phyloP scores from a whole-genome alignment of 2,113 vertebrate species.

The Sapajus apella region DNA sequence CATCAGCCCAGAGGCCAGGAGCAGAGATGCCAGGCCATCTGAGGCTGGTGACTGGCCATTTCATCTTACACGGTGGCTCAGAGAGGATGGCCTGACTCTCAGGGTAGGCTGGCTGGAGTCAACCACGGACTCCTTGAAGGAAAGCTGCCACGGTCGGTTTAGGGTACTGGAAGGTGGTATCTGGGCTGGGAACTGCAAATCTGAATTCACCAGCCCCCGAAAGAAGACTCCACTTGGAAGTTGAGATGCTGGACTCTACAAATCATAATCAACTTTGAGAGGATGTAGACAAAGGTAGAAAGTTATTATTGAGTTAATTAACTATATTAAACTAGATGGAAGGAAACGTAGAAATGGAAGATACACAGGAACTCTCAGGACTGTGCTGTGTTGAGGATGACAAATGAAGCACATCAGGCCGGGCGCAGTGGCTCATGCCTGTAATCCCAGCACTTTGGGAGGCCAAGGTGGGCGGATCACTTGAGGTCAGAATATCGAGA shows the following conservation, averaged over 20 bases:
- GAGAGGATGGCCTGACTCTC: too few species aligned
- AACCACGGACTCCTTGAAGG: fast-evolving
- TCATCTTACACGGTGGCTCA: fast-evolving
- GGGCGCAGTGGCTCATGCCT: too few species aligned
- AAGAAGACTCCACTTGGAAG: not conserved
- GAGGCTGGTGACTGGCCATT: not conserved
- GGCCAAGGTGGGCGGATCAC: too few species aligned
- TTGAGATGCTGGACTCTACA: not conserved
- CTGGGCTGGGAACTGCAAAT: not conserved
- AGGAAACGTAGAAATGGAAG: fast-evolving
- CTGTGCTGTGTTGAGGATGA: fast-evolving
- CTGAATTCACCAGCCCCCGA: not conserved
- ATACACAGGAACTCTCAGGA: fast-evolving
- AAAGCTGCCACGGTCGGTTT: not conserved
- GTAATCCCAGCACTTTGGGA: too few species aligned
- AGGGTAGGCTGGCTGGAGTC: not conserved
- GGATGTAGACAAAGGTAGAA: not conserved
- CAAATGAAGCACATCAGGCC: fast-evolving
- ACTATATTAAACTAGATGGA: not conserved
- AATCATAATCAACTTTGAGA: not conserved
- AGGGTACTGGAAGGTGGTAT: not conserved
- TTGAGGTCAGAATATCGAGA: too few species aligned
- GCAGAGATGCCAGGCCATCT: fast-evolving
- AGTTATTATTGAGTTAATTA: not conserved
- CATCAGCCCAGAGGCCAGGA: fast-evolving